Conservation (phyloP, 2,888 invertebrate genomes). For the Nemurella pictetii region DNA sequence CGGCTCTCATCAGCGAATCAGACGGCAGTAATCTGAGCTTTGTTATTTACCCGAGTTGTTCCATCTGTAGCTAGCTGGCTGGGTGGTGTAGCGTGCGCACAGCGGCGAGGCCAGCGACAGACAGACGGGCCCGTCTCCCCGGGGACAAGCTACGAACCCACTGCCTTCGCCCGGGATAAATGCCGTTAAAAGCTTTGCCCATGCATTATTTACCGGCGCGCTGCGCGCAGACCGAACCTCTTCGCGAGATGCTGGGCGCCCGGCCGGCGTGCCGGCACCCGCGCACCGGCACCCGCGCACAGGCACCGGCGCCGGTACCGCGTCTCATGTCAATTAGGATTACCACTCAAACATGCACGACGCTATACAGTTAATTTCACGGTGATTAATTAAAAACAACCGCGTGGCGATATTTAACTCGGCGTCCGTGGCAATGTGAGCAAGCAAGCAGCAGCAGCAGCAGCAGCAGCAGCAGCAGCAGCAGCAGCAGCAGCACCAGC, state of each 20-base stretch:
- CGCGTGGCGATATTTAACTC: background rate
- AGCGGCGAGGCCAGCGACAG: no score
- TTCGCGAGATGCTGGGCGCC: no score
- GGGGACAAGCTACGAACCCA: no score
- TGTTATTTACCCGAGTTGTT: background rate
- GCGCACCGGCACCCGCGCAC: background rate
- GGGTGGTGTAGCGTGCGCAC: background rate
- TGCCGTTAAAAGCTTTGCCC: constrained; percentile 43
- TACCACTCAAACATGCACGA: constrained; percentile 29
- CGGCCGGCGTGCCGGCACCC: background rate
- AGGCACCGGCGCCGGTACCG: background rate
- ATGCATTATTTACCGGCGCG: constrained; percentile 40
- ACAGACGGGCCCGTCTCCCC: no score
- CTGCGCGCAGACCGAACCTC: background rate
- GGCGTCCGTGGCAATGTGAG: background rate
- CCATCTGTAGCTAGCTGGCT: background rate
- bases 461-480: no score
- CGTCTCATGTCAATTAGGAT: constrained; percentile 38
- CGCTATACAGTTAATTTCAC: constrained; percentile 37
- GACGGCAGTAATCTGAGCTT: background rate
- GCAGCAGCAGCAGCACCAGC: no score
- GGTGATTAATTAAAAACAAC: constrained; percentile 40
- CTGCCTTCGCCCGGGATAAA: constrained; percentile 36
- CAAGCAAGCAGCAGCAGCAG: background rate
- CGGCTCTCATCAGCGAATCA: background rate